phyloP scores from a whole-genome alignment of 2,113 vertebrate species.

The Passer domesticus region DNA sequence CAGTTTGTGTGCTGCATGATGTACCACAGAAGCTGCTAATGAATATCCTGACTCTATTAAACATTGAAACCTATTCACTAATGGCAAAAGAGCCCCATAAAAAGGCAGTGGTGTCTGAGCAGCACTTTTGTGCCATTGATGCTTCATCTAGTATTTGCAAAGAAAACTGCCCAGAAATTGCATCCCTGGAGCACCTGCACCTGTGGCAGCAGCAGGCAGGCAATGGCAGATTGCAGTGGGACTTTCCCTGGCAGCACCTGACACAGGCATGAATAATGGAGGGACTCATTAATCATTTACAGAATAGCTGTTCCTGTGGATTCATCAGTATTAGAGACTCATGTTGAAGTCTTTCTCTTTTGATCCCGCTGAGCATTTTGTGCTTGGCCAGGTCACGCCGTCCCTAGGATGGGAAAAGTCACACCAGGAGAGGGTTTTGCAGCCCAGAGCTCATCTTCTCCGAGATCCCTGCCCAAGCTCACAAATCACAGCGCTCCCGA shows the following conservation, averaged over 20 bases:
- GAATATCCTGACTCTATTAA: background rate
- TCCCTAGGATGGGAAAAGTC: background rate
- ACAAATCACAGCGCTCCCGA: fast-evolving
- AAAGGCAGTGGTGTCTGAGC: background rate
- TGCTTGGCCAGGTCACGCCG: background rate
- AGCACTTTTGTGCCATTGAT: background rate
- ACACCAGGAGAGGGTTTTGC: background rate
- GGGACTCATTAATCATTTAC: conserved; percentile 48
- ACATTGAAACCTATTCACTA: background rate
- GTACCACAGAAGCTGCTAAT: background rate
- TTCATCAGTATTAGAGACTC: background rate
- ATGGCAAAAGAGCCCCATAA: background rate
- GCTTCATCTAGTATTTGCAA: background rate
- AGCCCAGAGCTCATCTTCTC: background rate
- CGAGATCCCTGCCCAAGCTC: background rate
- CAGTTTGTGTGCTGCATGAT: background rate
- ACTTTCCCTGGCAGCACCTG: background rate
- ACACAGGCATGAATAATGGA: conserved; percentile 28
- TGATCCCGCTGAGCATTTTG: background rate
- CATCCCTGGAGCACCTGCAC: background rate
- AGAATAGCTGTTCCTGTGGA: background rate
- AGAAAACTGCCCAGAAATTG: background rate
- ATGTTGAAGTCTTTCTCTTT: background rate
- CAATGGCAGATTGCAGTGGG: background rate
- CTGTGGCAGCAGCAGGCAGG: background rate